phyloP scores from a whole-genome alignment of 2,113 vertebrate genomes.

The Alexandromys fortis region DNA sequence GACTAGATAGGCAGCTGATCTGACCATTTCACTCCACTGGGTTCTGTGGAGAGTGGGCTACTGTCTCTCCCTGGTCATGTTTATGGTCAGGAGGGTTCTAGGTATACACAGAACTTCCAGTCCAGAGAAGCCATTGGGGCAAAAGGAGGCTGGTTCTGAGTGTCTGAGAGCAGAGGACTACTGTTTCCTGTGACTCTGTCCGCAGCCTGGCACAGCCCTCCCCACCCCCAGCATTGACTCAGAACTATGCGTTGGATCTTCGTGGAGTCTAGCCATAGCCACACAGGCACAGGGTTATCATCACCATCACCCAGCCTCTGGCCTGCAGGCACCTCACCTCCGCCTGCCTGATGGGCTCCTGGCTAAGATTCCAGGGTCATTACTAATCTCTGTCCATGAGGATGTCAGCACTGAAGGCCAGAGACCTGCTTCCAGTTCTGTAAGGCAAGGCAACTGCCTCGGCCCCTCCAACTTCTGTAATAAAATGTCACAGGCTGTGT shows the following conservation, averaged over 20 bases:
- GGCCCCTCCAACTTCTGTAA: not conserved
- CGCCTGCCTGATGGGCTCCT: not conserved
- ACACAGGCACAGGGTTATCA: fast-evolving
- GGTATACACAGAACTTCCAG: not conserved
- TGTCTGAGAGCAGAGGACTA: not conserved
- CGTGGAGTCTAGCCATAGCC: not conserved
- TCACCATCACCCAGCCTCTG: not conserved
- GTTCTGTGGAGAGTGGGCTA: not conserved
- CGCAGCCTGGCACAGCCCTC: not conserved
- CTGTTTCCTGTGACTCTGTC: not conserved
- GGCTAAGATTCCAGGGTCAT: not conserved
- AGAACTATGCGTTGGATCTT: not conserved
- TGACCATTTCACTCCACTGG: not conserved
- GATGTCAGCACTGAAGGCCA: not conserved
- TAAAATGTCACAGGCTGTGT: not conserved
- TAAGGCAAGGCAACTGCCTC: not conserved
- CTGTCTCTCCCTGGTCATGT: not conserved
- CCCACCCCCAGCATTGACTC: not conserved
- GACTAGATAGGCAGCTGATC: not conserved
- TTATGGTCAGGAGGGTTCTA: not conserved
- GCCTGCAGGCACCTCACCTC: not conserved
- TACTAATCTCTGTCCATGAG: not conserved
- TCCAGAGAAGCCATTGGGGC: not conserved
- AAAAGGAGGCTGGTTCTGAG: not conserved
- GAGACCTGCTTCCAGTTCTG: not conserved